Conservation (phyloP, 1,140 invertebrate genomes). For the Wiebesia pumilae region DNA sequence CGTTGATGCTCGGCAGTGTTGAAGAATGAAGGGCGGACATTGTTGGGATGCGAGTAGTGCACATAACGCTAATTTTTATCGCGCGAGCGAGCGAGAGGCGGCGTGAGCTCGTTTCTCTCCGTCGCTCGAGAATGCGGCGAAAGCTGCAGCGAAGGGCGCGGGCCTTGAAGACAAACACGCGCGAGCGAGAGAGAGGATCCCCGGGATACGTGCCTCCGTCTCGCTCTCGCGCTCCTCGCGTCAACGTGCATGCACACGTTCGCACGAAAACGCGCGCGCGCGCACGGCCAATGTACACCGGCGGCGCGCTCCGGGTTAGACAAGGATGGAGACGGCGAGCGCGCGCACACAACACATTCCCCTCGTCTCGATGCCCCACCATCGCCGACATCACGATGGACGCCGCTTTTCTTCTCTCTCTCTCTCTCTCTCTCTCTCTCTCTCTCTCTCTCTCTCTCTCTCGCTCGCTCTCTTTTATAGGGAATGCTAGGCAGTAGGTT, state of each 20-base stretch:
- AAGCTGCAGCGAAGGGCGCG: conserved; percentile 28
- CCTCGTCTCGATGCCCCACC: conserved; percentile 20
- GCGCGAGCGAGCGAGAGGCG: too few relatives aligned
- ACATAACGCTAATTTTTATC: too few relatives aligned
- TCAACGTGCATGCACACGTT: neutral
- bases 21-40: neutral
- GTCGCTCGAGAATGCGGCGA: conserved; percentile 24
- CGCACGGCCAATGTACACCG: neutral
- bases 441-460: neutral
- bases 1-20: neutral
- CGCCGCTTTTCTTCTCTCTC: conserved; percentile 43
- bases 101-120: neutral
- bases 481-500: neutral
- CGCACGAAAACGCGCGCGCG: neutral
- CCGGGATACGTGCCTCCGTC: neutral
- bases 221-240: neutral
- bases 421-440: neutral
- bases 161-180: neutral
- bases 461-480: neutral
- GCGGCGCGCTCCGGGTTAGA: conserved; percentile 11
- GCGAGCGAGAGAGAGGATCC: neutral
- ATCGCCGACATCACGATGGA: conserved; percentile 4
- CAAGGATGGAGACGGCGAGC: conserved; percentile 8
- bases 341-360: conserved; percentile 40
- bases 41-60: neutral